These are phyloP conservation scores for Marmota flaviventris DNA, from an alignment of 2,113 vertebrate species.

Conservation along the genomic window DNA sequence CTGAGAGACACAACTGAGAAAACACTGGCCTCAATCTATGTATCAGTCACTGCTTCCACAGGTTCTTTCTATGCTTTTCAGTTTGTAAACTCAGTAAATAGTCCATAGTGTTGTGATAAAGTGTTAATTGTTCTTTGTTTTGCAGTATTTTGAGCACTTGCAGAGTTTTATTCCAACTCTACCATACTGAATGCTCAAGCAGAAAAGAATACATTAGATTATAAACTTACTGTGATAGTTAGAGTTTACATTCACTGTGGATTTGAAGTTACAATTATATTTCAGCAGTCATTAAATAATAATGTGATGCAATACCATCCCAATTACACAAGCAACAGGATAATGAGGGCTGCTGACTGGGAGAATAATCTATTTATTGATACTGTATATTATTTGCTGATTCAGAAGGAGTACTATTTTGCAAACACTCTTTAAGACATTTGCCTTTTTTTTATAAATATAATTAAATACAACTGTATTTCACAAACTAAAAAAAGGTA, in stretches of 20 bases:
- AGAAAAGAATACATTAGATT: background rate
- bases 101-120: background rate
- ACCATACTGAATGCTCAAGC: background rate
- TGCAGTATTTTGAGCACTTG: background rate
- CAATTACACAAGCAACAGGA: conserved; percentile 28
- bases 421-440: conserved; percentile 6
- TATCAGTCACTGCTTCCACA: background rate
- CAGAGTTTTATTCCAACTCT: background rate
- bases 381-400: background rate
- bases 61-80: background rate
- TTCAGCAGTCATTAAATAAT: conserved; percentile 40
- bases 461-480: conserved; percentile 2
- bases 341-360: background rate
- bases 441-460: background rate
- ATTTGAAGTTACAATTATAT: conserved; percentile 62
- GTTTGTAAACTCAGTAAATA: background rate
- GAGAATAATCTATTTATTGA: background rate
- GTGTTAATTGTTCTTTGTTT: background rate
- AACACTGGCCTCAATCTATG: background rate
- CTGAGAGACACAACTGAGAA: background rate
- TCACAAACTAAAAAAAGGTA: background rate
- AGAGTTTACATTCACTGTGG: conserved; percentile 14
- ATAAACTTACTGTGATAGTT: background rate
- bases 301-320: background rate
- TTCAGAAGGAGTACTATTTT: background rate